phyloP scores from a whole-genome alignment of 1,140 invertebrate genomes.

The Melanaphis sacchari region DNA sequence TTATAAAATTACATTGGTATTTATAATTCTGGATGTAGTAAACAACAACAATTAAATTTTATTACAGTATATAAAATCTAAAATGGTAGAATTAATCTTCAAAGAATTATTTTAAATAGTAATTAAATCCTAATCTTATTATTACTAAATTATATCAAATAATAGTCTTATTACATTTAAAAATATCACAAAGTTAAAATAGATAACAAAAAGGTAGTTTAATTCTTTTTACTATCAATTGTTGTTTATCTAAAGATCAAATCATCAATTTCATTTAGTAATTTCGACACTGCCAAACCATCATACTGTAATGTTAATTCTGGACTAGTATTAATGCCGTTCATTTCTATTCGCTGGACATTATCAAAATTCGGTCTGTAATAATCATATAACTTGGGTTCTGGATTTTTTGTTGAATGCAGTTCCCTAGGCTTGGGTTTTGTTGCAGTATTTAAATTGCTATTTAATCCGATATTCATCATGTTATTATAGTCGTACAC shows the following conservation, averaged over 20 bases:
- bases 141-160: not conserved
- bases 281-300: constrained; percentile 18
- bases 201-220: not conserved
- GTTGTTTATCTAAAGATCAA: constrained; percentile 15
- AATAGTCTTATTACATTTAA: not conserved
- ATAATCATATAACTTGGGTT: constrained; percentile 44
- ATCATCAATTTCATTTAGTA: constrained; percentile 33
- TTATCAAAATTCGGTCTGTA: constrained; percentile 32
- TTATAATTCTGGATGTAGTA: not conserved
- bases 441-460: not conserved
- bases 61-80: not conserved
- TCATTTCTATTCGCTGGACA: constrained; percentile 16
- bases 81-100: not conserved
- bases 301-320: constrained; percentile 45
- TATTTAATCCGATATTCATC: constrained; percentile 31
- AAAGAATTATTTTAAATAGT: not conserved
- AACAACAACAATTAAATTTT: not conserved
- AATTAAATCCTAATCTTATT: not conserved
- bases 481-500: constrained; percentile 32
- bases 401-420: not conserved
- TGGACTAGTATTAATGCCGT: not conserved
- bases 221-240: not conserved
- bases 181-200: not conserved
- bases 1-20: not conserved
- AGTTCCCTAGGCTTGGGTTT: not conserved